These are phyloP conservation scores for Ischnus inquisitorius DNA, from an alignment of 2,888 invertebrate genomes.

Conservation along the genomic window DNA sequence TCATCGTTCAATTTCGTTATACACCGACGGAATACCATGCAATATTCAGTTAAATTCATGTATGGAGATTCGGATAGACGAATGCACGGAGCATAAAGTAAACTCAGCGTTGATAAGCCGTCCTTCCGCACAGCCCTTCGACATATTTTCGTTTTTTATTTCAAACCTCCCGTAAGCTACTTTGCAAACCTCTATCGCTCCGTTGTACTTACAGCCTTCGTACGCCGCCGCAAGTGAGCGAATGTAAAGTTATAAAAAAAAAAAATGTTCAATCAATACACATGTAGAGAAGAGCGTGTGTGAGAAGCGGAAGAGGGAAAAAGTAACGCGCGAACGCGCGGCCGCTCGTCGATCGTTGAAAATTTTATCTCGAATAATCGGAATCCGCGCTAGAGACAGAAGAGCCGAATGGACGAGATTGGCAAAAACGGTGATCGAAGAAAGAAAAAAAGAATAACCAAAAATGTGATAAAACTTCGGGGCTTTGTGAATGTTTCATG, in stretches of 20 bases:
- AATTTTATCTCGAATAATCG: constrained; percentile 22
- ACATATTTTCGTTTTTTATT: too few relatives aligned
- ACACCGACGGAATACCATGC: constrained; percentile 41
- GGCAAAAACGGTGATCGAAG: background rate
- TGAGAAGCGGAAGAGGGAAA: background rate
- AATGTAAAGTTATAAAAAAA: constrained; percentile 36
- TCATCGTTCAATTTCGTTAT: constrained; percentile 39
- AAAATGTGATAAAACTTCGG: constrained; percentile 2
- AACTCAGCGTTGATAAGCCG: constrained; percentile 58
- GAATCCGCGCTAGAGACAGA: background rate
- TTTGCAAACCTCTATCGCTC: constrained; percentile 40
- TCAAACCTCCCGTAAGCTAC: constrained; percentile 33
- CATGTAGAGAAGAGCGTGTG: background rate
- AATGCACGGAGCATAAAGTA: constrained; percentile 32
- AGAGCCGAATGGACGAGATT: background rate
- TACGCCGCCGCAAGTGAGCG: background rate
- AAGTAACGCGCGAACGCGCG: constrained; percentile 9
- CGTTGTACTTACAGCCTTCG: background rate
- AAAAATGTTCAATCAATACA: constrained; percentile 38
- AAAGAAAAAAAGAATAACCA: background rate
- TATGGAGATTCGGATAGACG: constrained; percentile 41
- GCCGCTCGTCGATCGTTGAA: background rate
- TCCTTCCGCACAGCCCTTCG: constrained; percentile 35
- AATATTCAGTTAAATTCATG: constrained; percentile 58
- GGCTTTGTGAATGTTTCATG: constrained; percentile 29